Evolutionary conservation across 2,113 vertebrate genomes (phyloP).

Genomic region (Trochalopteron elliotii): DNA sequence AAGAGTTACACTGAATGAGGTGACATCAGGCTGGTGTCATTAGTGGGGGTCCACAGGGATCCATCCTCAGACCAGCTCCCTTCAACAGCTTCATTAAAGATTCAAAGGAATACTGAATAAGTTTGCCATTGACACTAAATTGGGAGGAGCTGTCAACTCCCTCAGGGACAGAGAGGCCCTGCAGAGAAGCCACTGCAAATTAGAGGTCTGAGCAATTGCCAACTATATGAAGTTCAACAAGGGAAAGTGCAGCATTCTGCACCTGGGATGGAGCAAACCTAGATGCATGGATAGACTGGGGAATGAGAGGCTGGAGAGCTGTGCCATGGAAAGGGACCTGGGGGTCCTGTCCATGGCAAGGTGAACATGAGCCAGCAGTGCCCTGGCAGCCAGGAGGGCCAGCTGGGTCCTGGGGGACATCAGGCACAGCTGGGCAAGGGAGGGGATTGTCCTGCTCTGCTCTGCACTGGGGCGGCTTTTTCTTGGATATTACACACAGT

Average conservation of each 20-base stretch:
- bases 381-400: background rate
- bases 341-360: background rate
- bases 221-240: too few relatives aligned
- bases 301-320: background rate
- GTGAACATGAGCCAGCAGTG: background rate
- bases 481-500: background rate
- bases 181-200: background rate
- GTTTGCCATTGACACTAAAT: background rate
- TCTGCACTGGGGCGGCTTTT: accelerated
- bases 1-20: background rate
- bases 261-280: background rate
- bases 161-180: background rate
- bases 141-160: background rate
- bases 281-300: background rate
- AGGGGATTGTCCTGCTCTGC: background rate
- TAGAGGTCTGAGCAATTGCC: background rate
- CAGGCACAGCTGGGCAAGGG: accelerated
- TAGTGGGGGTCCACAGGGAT: background rate
- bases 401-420: background rate
- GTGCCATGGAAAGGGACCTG: accelerated
- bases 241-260: background rate
- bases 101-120: background rate
- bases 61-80: background rate
- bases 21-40: background rate
- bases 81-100: background rate